A percentile compares a stretch with the other conserved stretches of the same genome.
These are phyloP conservation scores for Trichoplusia ni DNA, from an alignment of 1,140 invertebrate genomes.

Conservation along the genomic window DNA sequence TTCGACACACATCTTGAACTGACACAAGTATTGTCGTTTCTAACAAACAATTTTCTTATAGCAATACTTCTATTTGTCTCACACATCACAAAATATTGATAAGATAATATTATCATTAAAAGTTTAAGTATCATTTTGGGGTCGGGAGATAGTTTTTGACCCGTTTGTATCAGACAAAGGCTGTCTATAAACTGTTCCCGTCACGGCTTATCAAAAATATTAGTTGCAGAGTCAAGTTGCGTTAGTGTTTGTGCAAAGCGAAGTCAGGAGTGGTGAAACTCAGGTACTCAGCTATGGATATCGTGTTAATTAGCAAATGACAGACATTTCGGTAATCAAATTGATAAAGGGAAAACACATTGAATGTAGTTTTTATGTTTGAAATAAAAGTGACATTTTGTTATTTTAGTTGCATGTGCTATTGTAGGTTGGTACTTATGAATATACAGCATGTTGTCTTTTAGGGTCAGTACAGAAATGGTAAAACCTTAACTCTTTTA, in stretches of 20 bases:
- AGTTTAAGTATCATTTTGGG: slow-evolving; percentile 12
- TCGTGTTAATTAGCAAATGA: too few species aligned
- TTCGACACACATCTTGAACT: slow-evolving; percentile 45
- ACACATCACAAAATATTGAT: slow-evolving; percentile 6
- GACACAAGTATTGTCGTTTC: slow-evolving; percentile 27
- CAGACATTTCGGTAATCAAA: too few species aligned
- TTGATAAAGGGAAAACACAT: too few species aligned
- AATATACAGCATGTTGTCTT: too few species aligned
- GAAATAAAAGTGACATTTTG: too few species aligned
- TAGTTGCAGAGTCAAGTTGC: not conserved
- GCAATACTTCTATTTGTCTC: not conserved
- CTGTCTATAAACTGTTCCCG: not conserved
- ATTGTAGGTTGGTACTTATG: too few species aligned
- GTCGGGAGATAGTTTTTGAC: not conserved
- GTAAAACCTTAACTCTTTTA: too few species aligned
- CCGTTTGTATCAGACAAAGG: not conserved
- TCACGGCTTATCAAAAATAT: slow-evolving; percentile 12
- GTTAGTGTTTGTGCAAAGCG: not conserved
- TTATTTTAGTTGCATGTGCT: too few species aligned
- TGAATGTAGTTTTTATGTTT: too few species aligned
- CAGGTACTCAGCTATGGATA: not conserved
- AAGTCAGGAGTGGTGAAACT: not conserved
- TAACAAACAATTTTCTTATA: not conserved
- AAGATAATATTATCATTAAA: not conserved
- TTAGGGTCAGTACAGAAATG: too few species aligned